A percentile compares a stretch with the other conserved stretches of the same genome.
Evolutionary conservation across 2,888 invertebrate genomes (phyloP).

Genomic region (Aphodius granarius): DNA sequence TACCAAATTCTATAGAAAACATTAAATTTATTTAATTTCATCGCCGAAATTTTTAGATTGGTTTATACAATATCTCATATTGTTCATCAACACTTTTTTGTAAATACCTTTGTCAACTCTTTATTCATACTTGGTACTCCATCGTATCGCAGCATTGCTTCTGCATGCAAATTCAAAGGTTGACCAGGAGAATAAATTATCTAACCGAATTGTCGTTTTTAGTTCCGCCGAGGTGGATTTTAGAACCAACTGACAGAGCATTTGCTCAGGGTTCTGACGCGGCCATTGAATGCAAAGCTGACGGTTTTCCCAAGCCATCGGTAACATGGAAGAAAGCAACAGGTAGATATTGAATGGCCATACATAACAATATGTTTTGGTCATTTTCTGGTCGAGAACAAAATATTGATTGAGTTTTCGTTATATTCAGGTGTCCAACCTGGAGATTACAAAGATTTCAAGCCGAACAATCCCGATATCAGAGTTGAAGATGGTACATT

Average conservation of each 20-base stretch:
- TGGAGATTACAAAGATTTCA: slow-evolving; percentile 91
- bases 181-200: not conserved
- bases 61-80: not conserved
- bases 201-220: slow-evolving; percentile 51
- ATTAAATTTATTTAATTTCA: too few species aligned
- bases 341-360: slow-evolving; percentile 58
- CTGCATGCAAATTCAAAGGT: slow-evolving; percentile 15
- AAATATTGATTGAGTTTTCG: slow-evolving; percentile 12
- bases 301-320: slow-evolving; percentile 92
- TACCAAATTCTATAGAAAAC: not conserved
- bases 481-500: slow-evolving; percentile 94
- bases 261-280: slow-evolving; percentile 94
- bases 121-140: not conserved
- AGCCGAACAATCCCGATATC: slow-evolving; percentile 86
- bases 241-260: slow-evolving; percentile 93
- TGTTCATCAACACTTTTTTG: too few species aligned
- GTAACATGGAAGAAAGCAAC: slow-evolving; percentile 96
- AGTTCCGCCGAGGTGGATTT: slow-evolving; percentile 96
- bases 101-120: not conserved
- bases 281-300: slow-evolving; percentile 93
- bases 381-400: slow-evolving; percentile 16
- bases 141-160: slow-evolving; percentile 15
- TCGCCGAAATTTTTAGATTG: not conserved
- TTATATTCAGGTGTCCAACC: slow-evolving; percentile 74
- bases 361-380: slow-evolving; percentile 9